Evolutionary conservation across 2,797 vertebrate genomes (phyloP), one percentile per base, ranked within the genome.

Genomic region (Carcharodon carcharias): DNA sequence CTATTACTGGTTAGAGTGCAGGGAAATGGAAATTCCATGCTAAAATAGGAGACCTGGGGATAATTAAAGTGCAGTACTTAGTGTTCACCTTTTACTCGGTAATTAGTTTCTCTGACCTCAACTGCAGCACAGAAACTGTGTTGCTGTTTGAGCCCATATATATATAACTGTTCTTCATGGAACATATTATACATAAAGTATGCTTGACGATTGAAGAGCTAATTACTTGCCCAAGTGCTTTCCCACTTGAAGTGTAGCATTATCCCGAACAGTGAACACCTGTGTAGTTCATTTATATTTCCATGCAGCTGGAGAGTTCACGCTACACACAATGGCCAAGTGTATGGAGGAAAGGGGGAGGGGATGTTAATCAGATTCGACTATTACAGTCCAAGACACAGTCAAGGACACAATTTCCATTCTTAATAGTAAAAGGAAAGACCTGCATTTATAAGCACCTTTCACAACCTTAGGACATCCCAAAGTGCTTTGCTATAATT

Each of bases 71-170:
- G 16, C 89, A 23, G 14, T 92, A 8, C 35, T 92, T 92, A 40
- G 28, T 92, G 58, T 65, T 92, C 89, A 92, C 89, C 58, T 92
- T 92, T n/a, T 65, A 40, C 35, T n/a, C 56, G n/a, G 89, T 92
- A 63, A 92, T 63, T 63, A 58, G 56, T 65, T 85, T 61, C 35
- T 63, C 58, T 91, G 54, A 35, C 56, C 88, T 92, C 89, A 92
- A 92, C 58, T 35, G 0, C 89, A 92, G 58, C 89, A n/a, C 35
- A 35, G 31, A 92, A 45, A 65, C n/a, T 45, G 61, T 63, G 61
- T 40, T 45, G 35, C 35, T 67, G 91, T 23, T 85, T 7, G 23
- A 50, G 3, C 45, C 28, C 35, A 58, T 2, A 21, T 61, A 21
- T 61, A 21, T 35, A 92, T 8, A 61, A 18, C 35, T 0, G 16